phyloP scores from a whole-genome alignment of 35 echinoderm and acorn worm genomes.

The Stichopus chloronotus region DNA sequence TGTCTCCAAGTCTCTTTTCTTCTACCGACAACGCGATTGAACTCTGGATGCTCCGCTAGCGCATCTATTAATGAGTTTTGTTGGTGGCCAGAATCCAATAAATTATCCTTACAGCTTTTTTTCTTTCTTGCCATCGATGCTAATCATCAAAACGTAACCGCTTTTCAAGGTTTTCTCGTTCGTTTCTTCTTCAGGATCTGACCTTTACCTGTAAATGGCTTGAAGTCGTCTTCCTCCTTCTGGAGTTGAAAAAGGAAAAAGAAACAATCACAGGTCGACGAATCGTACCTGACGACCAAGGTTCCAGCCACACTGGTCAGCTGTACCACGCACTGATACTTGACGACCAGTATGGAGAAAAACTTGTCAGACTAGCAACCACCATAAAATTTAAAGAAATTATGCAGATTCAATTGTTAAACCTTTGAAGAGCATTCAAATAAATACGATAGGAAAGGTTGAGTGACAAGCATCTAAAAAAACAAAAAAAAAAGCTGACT shows the following conservation, averaged over 20 bases:
- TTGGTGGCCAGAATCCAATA: neutral
- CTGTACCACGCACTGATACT: no score
- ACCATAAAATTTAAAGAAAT: no score
- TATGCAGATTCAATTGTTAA: no score
- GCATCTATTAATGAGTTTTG: neutral
- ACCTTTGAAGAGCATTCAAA: no score
- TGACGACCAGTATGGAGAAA: no score
- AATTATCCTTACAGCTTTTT: neutral
- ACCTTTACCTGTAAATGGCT: slow-evolving; percentile 73
- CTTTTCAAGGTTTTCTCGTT: slow-evolving; percentile 9
- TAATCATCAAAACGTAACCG: neutral
- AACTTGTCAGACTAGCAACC: no score
- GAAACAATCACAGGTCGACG: neutral
- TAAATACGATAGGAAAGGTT: no score
- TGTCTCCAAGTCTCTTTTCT: neutral
- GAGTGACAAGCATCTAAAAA: no score
- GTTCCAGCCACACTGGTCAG: no score
- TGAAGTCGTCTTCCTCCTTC: slow-evolving; percentile 59
- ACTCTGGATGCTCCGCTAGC: neutral
- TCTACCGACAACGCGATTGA: neutral
- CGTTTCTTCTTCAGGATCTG: slow-evolving; percentile 52
- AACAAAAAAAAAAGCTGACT: no score
- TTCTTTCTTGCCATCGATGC: no score
- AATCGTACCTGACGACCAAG: no score
- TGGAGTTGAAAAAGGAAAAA: slow-evolving; percentile 29